Conservation (phyloP, 1,140 invertebrate genomes). For the Anthonomus grandis region DNA sequence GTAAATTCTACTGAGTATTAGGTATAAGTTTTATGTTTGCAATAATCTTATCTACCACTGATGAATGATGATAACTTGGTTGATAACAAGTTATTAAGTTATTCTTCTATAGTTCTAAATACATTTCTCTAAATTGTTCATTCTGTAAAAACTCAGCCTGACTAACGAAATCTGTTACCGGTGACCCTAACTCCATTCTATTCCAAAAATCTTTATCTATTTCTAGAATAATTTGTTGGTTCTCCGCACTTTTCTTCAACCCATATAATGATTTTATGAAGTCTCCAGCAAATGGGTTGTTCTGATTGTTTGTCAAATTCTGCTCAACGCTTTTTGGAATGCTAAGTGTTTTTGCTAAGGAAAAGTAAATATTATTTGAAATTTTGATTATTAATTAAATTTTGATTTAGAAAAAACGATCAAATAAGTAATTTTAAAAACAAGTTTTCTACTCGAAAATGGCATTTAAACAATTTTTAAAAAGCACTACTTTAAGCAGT, state of each 20-base stretch:
- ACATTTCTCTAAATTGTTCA: constrained; percentile 1
- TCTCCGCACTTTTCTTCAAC: neutral
- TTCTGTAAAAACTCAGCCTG: neutral
- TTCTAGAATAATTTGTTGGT: constrained; percentile 5
- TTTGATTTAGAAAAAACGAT: too few relatives aligned
- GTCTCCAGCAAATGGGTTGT: neutral
- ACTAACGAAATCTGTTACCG: constrained; percentile 1
- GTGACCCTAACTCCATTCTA: neutral
- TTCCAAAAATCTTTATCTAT: constrained; percentile 5
- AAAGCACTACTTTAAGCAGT: too few relatives aligned
- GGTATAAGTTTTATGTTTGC: neutral
- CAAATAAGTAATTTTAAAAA: too few relatives aligned
- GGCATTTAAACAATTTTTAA: too few relatives aligned
- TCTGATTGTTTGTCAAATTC: neutral
- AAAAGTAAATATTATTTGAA: neutral
- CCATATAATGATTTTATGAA: neutral
- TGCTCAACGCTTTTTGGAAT: neutral
- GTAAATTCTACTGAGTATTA: neutral
- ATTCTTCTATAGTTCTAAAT: too few relatives aligned
- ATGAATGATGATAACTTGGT: too few relatives aligned
- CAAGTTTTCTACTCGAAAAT: too few relatives aligned
- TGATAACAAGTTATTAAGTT: too few relatives aligned
- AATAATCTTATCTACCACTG: neutral
- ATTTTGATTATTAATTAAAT: too few relatives aligned
- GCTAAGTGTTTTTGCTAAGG: neutral